Evolutionary conservation across 2,888 invertebrate genomes (phyloP).

Genomic region (Parascotia fuliginaria): DNA sequence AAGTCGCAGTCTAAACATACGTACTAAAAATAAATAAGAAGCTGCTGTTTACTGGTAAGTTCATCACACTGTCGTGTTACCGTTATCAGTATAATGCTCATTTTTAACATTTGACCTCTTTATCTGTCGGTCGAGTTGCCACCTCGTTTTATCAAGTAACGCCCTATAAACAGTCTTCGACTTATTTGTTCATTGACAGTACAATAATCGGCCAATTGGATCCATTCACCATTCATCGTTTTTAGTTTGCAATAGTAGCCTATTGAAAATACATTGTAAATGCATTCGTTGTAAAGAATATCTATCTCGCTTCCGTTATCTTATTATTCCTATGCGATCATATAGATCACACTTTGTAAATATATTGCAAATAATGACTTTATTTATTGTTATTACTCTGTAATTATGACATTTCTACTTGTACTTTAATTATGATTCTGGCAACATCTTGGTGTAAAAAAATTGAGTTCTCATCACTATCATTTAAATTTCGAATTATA

Average conservation of each 20-base stretch:
- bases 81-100: conserved; percentile 69
- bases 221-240: conserved; percentile 45
- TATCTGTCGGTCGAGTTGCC: conserved; percentile 72
- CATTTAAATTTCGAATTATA: no score
- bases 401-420: no score
- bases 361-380: no score
- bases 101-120: conserved; percentile 75
- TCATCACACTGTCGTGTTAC: conserved; percentile 74
- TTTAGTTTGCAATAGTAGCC: conserved; percentile 32
- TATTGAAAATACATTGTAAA: conserved; percentile 38
- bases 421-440: no score
- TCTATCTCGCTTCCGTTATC: conserved; percentile 22
- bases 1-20: conserved; percentile 44
- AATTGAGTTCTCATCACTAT: no score
- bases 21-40: conserved; percentile 52
- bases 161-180: conserved; percentile 66
- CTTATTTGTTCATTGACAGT: conserved; percentile 70
- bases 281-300: conserved; percentile 27
- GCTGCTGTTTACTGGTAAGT: conserved; percentile 69
- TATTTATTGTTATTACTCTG: no score
- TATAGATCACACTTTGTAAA: not conserved
- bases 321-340: not conserved
- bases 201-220: conserved; percentile 53
- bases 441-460: no score
- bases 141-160: conserved; percentile 70